These are phyloP conservation scores for Mastomys natalensis DNA, from an alignment of 2,113 vertebrate genomes.

Conservation along the genomic window DNA sequence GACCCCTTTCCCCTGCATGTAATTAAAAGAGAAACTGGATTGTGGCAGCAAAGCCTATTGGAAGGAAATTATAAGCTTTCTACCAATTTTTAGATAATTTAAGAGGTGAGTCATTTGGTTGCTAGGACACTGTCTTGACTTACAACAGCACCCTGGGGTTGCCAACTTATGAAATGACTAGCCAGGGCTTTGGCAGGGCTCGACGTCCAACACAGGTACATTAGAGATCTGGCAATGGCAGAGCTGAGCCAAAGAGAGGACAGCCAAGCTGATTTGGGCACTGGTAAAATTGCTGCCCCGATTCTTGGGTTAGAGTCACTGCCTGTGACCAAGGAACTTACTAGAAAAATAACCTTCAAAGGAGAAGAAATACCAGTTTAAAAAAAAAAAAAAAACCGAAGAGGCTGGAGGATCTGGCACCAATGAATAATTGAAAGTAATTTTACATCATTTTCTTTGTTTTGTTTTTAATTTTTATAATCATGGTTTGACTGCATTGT, in stretches of 20 bases:
- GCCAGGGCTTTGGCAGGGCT: conserved; percentile 47
- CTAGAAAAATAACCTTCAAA: not conserved
- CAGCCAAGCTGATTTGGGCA: not conserved
- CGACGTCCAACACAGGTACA: not conserved
- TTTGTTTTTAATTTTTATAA: conserved; percentile 56
- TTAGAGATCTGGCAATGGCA: not conserved
- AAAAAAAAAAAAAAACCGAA: not conserved
- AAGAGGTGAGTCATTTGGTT: conserved; percentile 66
- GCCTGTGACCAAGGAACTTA: not conserved
- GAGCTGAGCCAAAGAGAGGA: not conserved
- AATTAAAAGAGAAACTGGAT: conserved; percentile 58
- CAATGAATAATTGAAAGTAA: conserved; percentile 81
- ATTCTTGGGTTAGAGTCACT: not conserved
- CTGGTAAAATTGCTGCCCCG: not conserved
- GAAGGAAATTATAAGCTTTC: conserved; percentile 74
- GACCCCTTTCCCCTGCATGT: not conserved
- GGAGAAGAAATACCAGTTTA: not conserved
- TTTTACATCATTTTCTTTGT: conserved; percentile 66
- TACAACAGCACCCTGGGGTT: not conserved
- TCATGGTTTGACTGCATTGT: conserved; percentile 76
- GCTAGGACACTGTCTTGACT: conserved; percentile 42
- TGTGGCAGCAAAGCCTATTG: conserved; percentile 37
- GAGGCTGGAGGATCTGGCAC: conserved; percentile 45
- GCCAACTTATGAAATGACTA: conserved; percentile 33
- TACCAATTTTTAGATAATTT: conserved; percentile 65